Base-by-base conservation (phyloP, 2,113 vertebrate genomes). In the Cynocephalus volans region DNA sequence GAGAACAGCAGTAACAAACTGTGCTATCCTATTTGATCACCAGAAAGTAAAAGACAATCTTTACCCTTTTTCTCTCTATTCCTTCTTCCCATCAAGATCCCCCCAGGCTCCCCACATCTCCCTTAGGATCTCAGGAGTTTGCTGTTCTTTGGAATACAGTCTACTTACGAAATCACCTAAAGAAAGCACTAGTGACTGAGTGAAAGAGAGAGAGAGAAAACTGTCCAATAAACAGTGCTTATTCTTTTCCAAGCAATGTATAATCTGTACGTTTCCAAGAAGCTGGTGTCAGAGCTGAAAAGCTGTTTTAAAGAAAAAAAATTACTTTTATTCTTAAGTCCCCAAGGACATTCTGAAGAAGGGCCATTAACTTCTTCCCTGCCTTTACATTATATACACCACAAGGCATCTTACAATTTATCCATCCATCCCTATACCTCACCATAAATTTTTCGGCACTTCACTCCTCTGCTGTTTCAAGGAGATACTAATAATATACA, bases 251-350 rank as follows among this genome's bases (percentile, higher is more conserved):
- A 82, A 90, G 52, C 26, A 81, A 69, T 70, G 18, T 31, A 90
- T 8, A 76, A 75, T 21, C 6, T 69, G 3, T 45, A 80, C 14
- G 85, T 31, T 70, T 90, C 64, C 13, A 90, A 81, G 45, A 84
- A 85, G n/a, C 36, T 73, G 77, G 45, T 62, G 69, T 54, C 92
- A 89, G 14, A 56, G 62, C n/a, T 90, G 6, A 86, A 93, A 76
- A 58, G 21, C 36, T 21, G 4, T 73, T 85, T 58, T 17, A 41
- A 41, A 41, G 41, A 41, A 41, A 17, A 80, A 90, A 79, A 70
- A 76, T 24, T 8, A 84, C 45, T 12, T 86, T 67, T 87, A 81
- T 70, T 76, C 90, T 93, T 73, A 72, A 89, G 90, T 86, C 86
- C 62, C 87, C 94, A 86, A 82, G 56, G 48, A 64, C 45, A 85